Conservation (phyloP, 1,140 invertebrate species). For the Drosophila littoralis region DNA sequence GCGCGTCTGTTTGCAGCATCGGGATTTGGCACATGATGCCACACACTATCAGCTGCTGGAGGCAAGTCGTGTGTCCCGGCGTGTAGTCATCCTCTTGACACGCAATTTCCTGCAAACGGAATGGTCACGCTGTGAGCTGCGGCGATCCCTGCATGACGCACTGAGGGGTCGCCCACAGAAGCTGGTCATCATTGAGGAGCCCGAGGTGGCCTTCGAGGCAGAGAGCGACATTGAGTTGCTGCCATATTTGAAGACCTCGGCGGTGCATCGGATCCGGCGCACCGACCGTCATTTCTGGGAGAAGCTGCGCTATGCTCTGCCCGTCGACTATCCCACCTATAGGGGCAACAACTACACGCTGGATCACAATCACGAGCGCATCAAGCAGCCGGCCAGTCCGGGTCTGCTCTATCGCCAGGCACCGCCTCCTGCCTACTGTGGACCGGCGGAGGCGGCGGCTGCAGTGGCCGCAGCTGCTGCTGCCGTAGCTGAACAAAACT, state of each 20-base stretch:
- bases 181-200: slow-evolving; percentile 93
- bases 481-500: slow-evolving; percentile 85
- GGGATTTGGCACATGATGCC: slow-evolving; percentile 88
- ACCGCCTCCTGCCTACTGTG: slow-evolving; percentile 84
- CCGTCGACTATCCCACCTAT: slow-evolving; percentile 86
- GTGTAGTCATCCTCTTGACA: slow-evolving; percentile 91
- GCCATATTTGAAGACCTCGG: slow-evolving; percentile 94
- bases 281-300: slow-evolving; percentile 96
- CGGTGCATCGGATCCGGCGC: slow-evolving; percentile 92
- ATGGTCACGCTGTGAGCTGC: slow-evolving; percentile 93
- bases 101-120: slow-evolving; percentile 93
- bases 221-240: slow-evolving; percentile 94
- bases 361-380: slow-evolving; percentile 86
- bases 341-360: slow-evolving; percentile 87
- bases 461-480: slow-evolving; percentile 38
- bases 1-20: slow-evolving; percentile 93
- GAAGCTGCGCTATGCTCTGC: slow-evolving; percentile 94
- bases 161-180: slow-evolving; percentile 91
- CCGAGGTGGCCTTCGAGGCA: slow-evolving; percentile 89
- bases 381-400: slow-evolving; percentile 86
- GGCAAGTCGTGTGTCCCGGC: slow-evolving; percentile 92
- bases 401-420: slow-evolving; percentile 81
- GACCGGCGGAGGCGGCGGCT: slow-evolving; percentile 75
- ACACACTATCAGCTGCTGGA: slow-evolving; percentile 90
- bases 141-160: slow-evolving; percentile 92